Conservation (phyloP, 1,140 invertebrate genomes). For the Aphis craccivora region DNA sequence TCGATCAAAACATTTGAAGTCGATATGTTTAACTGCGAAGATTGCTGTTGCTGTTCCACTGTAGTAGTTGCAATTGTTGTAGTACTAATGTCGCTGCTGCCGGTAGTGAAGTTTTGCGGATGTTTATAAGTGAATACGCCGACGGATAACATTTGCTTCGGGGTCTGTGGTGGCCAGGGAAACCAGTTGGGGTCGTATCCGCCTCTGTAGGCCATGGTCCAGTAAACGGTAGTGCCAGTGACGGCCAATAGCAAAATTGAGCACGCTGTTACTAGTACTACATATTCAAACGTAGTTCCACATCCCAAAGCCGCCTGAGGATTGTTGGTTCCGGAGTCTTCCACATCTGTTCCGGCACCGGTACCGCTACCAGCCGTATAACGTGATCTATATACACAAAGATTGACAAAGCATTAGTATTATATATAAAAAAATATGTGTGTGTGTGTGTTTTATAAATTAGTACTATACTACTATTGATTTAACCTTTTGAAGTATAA, state of each 20-base stretch:
- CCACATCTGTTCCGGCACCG: background rate
- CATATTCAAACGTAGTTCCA: slow-evolving; percentile 71
- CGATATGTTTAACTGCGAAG: background rate
- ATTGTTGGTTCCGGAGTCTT: slow-evolving; percentile 1
- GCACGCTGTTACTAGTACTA: slow-evolving; percentile 75
- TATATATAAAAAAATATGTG: too few relatives aligned
- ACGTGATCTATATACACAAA: background rate
- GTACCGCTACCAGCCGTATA: background rate
- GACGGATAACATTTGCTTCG: background rate
- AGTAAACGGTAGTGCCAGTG: slow-evolving; percentile 78
- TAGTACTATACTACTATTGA: background rate
- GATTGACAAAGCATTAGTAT: background rate
- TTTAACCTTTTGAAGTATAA: background rate
- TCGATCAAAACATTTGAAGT: slow-evolving; percentile 59
- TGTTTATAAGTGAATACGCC: slow-evolving; percentile 48
- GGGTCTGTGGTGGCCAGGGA: slow-evolving; percentile 60
- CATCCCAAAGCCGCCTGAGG: slow-evolving; percentile 25
- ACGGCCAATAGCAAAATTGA: slow-evolving; percentile 77
- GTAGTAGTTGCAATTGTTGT: background rate
- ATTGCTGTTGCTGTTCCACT: background rate
- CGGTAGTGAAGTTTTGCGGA: background rate
- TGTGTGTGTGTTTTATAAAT: too few relatives aligned
- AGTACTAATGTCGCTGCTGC: background rate
- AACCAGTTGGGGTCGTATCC: slow-evolving; percentile 80
- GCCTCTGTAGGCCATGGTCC: slow-evolving; percentile 79